Base-by-base conservation (phyloP, 2,797 vertebrate genomes). In the Ibycter americanus region DNA sequence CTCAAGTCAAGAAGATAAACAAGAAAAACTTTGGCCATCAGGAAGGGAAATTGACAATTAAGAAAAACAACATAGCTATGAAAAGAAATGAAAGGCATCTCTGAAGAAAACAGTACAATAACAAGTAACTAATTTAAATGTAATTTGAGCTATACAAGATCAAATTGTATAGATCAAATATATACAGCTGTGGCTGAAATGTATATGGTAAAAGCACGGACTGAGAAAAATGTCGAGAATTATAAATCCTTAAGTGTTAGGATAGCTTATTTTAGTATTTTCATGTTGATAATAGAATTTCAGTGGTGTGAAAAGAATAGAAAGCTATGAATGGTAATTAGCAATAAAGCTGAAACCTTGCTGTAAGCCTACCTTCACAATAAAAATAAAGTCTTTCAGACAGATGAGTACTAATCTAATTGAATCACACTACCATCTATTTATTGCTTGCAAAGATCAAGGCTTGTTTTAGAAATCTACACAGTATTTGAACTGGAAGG, bases 361-460 rank as follows among this genome's bases (percentile, higher is more conserved):
- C 12, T 84, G 61, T 85, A 76, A 58, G 25, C 6, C 72, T 17
- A 44, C 17, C 34, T 94, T 71, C 34, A 81, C 18, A 65, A 29
- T n/a, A 70, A 93, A 87, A 93, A 81, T 26, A 80, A 90, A 85
- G 8, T 31, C 23, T 71, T 89, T 86, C 44, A 73, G 63, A 47
- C 29, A 46, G 47, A 71, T 83, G 36, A 91, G 22, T 86, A 36
- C 25, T 95, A 67, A 88, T 79, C 26, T 80, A 90, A 94, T 88
- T 95, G 79, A 91, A 84, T 95, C 61, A 44, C 76, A 70, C 32
- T 87, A 16, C 34, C 17, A 81, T 89, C 76, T 73, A 62, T 63
- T 91, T 81, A 95, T 95, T 96, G 73, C 80, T 96, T 95, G 31
- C n/a, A 87, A 93, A 91, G 61, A 92, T 87, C 55, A 94, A 95